Percentiles rank a stretch among this genome's conserved stretches.
Conservation (phyloP, 2,113 vertebrate species). For the Choloepus hoffmanni region DNA sequence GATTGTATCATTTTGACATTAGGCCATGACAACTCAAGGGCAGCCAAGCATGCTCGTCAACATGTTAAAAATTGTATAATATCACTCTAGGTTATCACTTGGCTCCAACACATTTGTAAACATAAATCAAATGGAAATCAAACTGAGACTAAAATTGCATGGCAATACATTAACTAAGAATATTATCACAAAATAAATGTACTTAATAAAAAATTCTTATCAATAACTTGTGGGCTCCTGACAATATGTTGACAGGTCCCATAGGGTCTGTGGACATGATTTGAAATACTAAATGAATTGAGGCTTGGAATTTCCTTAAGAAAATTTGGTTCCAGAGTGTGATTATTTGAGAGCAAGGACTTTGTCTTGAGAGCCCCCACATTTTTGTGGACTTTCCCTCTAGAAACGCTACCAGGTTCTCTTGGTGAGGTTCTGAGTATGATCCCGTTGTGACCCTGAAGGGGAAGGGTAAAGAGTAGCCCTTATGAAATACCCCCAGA, state of each 20-base stretch:
- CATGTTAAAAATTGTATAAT: not conserved
- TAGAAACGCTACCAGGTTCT: not conserved
- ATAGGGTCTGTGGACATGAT: not conserved
- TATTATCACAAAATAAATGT: not conserved
- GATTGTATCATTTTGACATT: not conserved
- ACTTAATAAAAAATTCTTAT: constrained; percentile 20
- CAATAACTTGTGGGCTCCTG: not conserved
- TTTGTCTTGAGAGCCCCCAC: not conserved
- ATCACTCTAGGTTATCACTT: not conserved
- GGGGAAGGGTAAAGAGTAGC: not conserved
- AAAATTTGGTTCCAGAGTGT: not conserved
- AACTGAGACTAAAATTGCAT: not conserved
- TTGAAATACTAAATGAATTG: not conserved
- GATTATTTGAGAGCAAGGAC: not conserved
- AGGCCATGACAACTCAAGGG: not conserved
- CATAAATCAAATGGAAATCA: constrained; percentile 1
- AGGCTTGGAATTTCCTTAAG: not conserved
- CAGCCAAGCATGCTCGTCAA: not conserved
- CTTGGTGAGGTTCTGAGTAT: not conserved
- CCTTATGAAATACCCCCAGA: not conserved
- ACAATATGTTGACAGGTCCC: not conserved
- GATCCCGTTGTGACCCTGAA: not conserved
- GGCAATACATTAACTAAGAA: not conserved
- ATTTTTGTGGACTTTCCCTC: not conserved
- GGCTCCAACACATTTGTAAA: not conserved